Evolutionary conservation across 2,797 vertebrate genomes (phyloP).

Genomic region (Paramormyrops hopkinsi): DNA sequence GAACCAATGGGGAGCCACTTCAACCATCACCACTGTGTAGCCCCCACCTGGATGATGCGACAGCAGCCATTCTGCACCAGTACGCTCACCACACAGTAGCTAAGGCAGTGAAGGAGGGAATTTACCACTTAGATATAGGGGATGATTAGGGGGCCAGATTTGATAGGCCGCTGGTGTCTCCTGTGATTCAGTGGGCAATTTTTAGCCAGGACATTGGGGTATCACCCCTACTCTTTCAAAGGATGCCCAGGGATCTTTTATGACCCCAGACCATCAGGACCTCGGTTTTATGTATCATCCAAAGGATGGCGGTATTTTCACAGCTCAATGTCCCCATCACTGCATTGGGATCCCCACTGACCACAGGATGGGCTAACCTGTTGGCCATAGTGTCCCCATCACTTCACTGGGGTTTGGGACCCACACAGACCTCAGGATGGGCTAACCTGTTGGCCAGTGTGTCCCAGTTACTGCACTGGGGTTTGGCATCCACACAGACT

Average conservation of each 20-base stretch:
- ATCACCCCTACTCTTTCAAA: background rate
- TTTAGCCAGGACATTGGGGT: background rate
- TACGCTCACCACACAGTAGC: background rate
- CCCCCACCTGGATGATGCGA: too few species aligned
- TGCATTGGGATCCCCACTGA: too few species aligned
- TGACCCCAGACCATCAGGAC: too few species aligned
- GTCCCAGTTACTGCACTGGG: too few species aligned
- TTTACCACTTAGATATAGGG: background rate
- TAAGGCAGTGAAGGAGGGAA: background rate
- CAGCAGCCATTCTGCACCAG: too few species aligned
- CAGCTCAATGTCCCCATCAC: background rate
- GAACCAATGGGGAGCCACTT: background rate
- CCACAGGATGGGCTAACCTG: too few species aligned
- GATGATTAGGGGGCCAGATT: background rate
- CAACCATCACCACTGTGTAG: background rate
- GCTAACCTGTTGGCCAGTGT: too few species aligned
- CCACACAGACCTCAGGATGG: too few species aligned
- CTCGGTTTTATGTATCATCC: background rate
- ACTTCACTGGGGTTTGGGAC: too few species aligned
- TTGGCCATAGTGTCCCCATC: too few species aligned
- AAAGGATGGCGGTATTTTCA: background rate
- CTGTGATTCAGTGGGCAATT: background rate
- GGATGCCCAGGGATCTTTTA: background rate
- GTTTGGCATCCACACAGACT: too few species aligned
- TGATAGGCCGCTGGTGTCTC: background rate